Percentiles rank a stretch among this genome's conserved stretches.
phyloP scores from a whole-genome alignment of 2,113 vertebrate species.

The Galbula dea region DNA sequence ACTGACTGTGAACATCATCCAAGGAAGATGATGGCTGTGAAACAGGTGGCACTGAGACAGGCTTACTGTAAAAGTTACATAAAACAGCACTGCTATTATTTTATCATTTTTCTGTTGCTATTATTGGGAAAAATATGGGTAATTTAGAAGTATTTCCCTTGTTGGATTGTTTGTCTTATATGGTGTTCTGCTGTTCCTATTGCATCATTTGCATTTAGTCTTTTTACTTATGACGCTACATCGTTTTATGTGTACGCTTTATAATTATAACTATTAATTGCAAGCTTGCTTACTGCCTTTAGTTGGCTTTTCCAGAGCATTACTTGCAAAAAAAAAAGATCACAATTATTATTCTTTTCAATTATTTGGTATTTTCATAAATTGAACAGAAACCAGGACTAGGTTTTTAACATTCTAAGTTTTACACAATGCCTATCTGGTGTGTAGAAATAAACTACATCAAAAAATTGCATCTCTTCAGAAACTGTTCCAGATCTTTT shows the following conservation, averaged over 20 bases:
- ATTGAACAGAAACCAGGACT: not conserved
- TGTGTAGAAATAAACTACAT: not conserved
- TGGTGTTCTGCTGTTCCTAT: not conserved
- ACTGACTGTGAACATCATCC: fast-evolving
- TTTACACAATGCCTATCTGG: not conserved
- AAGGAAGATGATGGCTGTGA: not conserved
- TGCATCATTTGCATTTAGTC: slow-evolving; percentile 37
- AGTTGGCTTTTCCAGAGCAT: slow-evolving; percentile 6
- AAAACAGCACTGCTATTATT: not conserved
- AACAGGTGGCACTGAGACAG: not conserved
- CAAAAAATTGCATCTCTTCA: not conserved
- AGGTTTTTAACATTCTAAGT: not conserved
- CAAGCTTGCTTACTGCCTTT: slow-evolving; percentile 11
- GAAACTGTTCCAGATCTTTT: not conserved
- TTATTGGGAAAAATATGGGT: not conserved
- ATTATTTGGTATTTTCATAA: not conserved
- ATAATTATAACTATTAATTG: slow-evolving; percentile 58
- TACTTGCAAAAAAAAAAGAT: slow-evolving; percentile 4
- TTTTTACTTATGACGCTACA: slow-evolving; percentile 21
- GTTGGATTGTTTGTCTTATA: not conserved
- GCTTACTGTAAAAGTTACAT: not conserved
- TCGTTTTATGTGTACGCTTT: slow-evolving; percentile 27
- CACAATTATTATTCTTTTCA: slow-evolving; percentile 8
- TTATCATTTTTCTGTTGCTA: not conserved
- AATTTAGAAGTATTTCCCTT: not conserved